Evolutionary conservation across 2,113 vertebrate genomes (phyloP).

Genomic region (Cephalopholis sonnerati): DNA sequence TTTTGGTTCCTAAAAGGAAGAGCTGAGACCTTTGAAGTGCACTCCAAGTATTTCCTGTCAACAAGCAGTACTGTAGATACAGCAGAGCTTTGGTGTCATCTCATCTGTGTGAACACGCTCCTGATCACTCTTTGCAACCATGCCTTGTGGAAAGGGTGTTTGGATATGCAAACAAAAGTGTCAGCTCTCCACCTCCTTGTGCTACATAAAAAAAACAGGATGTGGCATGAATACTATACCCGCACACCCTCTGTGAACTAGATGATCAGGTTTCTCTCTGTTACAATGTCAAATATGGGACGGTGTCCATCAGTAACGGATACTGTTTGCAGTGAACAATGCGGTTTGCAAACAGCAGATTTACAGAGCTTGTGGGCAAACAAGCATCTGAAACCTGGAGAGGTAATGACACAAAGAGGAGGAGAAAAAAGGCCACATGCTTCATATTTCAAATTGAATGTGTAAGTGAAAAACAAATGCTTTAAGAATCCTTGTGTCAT

Average conservation of each 20-base stretch:
- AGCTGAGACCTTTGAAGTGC: slow-evolving; percentile 31
- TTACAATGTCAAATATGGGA: slow-evolving; percentile 5
- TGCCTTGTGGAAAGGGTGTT: slow-evolving; percentile 6
- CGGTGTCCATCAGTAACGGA: slow-evolving; percentile 19
- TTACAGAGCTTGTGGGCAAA: neutral
- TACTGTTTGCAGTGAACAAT: slow-evolving; percentile 19
- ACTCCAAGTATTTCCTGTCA: slow-evolving; percentile 21
- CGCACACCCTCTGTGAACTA: slow-evolving; percentile 33
- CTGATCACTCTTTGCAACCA: neutral
- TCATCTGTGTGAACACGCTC: slow-evolving; percentile 20
- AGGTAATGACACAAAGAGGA: neutral
- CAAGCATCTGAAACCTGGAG: slow-evolving; percentile 1
- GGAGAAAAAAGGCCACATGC: neutral
- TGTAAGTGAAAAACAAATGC: slow-evolving; percentile 26
- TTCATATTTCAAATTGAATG: slow-evolving; percentile 45
- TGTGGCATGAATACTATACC: neutral
- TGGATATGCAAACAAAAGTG: slow-evolving; percentile 3
- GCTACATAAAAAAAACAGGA: slow-evolving; percentile 43
- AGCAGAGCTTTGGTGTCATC: slow-evolving; percentile 17
- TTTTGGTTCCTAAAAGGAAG: neutral
- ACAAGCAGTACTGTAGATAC: neutral
- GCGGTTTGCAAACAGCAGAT: neutral
- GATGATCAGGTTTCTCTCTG: slow-evolving; percentile 54
- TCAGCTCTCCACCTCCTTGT: neutral
- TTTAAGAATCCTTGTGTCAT: slow-evolving; percentile 34